Evolutionary conservation across 2,888 invertebrate species (phyloP), one percentile per base, ranked within the genome.

Genomic region (Listrodromus nycthemerus): DNA sequence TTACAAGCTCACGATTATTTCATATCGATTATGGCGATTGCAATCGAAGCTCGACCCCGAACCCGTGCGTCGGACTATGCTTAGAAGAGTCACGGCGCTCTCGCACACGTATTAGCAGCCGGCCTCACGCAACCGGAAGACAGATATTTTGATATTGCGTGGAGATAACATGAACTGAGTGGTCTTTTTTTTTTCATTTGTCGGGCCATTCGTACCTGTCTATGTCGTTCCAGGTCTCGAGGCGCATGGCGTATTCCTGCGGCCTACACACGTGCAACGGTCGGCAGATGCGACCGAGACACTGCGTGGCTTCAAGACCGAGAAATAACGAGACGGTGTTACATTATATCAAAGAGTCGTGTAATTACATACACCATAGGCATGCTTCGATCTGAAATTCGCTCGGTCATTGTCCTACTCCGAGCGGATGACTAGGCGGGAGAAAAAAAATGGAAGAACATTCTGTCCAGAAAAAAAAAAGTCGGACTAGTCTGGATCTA

Each of bases 321-420:
- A 66, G 50, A 30, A 33, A 80, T 10, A 50, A 50, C 70, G 69
- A 76, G 85, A 80, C 74, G 81, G 61, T 79, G 74, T 77, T 74
- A 86, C 87, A 87, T 79, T 83, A 85, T 92, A 92, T 92, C 91
- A 92, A 88, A 92, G 92, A 92, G 91, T 92, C 91, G 89, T 92
- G 92, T 93, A 90, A 80, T 73, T 78, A 48, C 75, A 87, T 85
- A 76, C 78, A 77, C 82, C 55, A 82, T 84, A 63, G 50, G 67
- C 71, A 55, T 88, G 82, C 16, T 30, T 58, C 27, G 13, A 16
- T 58, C 5, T n/a, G 27, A 16, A 58, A 58, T 58, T 58, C 16
- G 8, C 58, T 13, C 7, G 27, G 0, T 30, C 58, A 1, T 10
- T 3, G 27, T 30, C 5, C 58, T 2, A 58, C 30, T 13, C 27